Base-by-base conservation (phyloP, 2,888 invertebrate species). In the Trachelus stipa region DNA sequence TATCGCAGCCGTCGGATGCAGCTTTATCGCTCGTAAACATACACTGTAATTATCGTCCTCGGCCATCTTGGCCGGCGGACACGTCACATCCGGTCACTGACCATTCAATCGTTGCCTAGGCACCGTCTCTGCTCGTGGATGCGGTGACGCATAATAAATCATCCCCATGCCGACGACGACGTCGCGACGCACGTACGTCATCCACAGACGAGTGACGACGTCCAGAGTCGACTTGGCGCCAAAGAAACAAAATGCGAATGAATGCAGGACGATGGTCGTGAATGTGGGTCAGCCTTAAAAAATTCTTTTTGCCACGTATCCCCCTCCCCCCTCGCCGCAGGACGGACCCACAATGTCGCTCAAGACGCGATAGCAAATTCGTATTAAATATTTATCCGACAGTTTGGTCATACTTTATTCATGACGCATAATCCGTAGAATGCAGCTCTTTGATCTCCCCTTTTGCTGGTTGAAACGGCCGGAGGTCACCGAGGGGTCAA, bases 71-170 rank as follows among this genome's bases (percentile, higher is more conserved):
- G 81, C 80, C 81, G 82, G 82, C 83, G 82, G 84, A 81, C 84
- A 84, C 87, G 87, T 89, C 89, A 88, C 85, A 87, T 90, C 90
- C 88, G 89, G 89, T 88, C 88, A 87, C 85, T 88, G 89, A 88
- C 88, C 88, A 88, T 89, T 89, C 88, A 87, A 88, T 89, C 88
- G 88, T 87, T 83, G 84, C 85, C 83, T 81, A 76, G 76, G 77
- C 79, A 76, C 75, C 74, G 75, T 68, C 30, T 56, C 56, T 56
- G 56, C 56, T 56, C 76, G 37, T 78, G 77, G 76, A 81, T 77
- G 80, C 80, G 84, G n/a, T 11, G 74, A 37, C 30, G 74, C 74
- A 74, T 74, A 87, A 87, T 85, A 85, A 71, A 87, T 84, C 83
- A 86, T 31, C 31, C 33, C 33, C 71, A 9, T 56, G 23, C 56